Evolutionary conservation across 1,140 invertebrate genomes (phyloP).

Genomic region (Polyergus mexicanus): DNA sequence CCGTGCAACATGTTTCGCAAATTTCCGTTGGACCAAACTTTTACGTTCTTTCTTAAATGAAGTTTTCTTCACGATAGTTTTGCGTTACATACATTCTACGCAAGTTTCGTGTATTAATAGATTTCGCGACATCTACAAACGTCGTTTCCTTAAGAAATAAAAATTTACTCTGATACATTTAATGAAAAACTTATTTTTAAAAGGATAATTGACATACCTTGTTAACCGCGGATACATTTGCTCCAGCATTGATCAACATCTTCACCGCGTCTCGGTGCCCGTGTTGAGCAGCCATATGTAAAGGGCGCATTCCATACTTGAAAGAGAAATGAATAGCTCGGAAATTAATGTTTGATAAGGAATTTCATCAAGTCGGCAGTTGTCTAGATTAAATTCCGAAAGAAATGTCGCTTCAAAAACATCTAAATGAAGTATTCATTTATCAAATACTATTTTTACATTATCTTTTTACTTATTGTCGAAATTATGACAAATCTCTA

Average conservation of each 20-base stretch:
- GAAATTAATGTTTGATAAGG: conserved; percentile 47
- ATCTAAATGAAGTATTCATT: conserved; percentile 25
- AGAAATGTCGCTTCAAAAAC: conserved; percentile 19
- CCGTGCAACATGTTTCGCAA: neutral
- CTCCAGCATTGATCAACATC: conserved; percentile 91
- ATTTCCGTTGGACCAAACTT: neutral
- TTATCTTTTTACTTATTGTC: neutral
- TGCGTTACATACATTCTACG: neutral
- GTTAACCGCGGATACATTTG: conserved; percentile 91
- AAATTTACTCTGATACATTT: conserved; percentile 8
- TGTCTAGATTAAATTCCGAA: conserved; percentile 39
- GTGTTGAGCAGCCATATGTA: conserved; percentile 94
- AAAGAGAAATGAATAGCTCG: conserved; percentile 59
- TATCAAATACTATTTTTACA: neutral
- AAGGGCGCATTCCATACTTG: conserved; percentile 93
- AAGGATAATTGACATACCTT: conserved; percentile 88
- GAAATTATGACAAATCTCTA: conserved; percentile 19
- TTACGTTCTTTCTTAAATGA: neutral
- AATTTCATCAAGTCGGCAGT: conserved; percentile 48
- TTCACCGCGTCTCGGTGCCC: conserved; percentile 92
- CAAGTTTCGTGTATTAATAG: conserved; percentile 23
- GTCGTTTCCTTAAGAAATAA: neutral
- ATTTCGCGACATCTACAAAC: neutral
- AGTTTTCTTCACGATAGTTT: neutral
- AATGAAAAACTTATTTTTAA: neutral